Percentiles rank a stretch among this genome's conserved stretches.
These are phyloP conservation scores for Azemiops feae DNA, from an alignment of 2,113 vertebrate genomes.

Conservation along the genomic window DNA sequence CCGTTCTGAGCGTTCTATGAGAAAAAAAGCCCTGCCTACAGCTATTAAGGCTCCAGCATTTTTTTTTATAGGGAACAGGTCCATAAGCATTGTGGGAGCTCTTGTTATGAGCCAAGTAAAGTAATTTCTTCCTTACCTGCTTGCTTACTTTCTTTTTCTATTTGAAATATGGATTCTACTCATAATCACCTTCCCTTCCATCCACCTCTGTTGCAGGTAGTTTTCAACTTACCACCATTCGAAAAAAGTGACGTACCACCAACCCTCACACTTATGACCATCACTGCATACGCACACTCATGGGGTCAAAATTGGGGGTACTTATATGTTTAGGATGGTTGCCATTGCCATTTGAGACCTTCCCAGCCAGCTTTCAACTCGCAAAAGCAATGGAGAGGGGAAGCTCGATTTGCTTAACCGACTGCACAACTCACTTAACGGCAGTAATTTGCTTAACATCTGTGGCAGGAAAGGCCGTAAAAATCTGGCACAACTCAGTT, in stretches of 20 bases:
- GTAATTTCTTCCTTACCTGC: conserved; percentile 7
- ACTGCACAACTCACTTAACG: not conserved
- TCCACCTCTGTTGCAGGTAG: not conserved
- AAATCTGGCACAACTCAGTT: not conserved
- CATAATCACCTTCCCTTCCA: conserved; percentile 12
- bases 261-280: not conserved
- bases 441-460: not conserved
- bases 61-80: conserved; percentile 23
- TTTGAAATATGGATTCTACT: conserved; percentile 34
- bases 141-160: conserved; percentile 29
- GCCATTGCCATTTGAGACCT: not conserved
- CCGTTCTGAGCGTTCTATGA: too few relatives aligned
- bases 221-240: not conserved
- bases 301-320: not conserved
- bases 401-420: not conserved
- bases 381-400: not conserved
- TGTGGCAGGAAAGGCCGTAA: not conserved
- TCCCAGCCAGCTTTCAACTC: not conserved
- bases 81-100: not conserved
- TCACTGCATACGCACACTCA: not conserved
- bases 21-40: not conserved
- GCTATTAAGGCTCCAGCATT: conserved; percentile 3
- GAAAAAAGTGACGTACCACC: not conserved
- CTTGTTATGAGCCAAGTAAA: conserved; percentile 14
- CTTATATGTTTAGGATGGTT: not conserved